A percentile compares a stretch with the other conserved stretches of the same genome.
Evolutionary conservation across 2,888 invertebrate species (phyloP).

Genomic region (Epirrhoe tristata): DNA sequence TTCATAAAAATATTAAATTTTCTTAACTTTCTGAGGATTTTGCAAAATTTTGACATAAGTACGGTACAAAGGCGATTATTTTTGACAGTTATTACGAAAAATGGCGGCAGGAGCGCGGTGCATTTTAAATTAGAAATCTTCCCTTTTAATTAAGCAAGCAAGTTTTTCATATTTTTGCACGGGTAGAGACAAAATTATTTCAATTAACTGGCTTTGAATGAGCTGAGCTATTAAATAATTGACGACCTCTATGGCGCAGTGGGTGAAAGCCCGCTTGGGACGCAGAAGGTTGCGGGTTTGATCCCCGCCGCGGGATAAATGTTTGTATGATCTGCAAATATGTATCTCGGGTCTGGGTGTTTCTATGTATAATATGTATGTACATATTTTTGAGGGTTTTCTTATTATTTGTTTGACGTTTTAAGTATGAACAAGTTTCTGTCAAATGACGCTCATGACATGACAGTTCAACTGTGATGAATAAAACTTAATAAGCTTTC

Average conservation of each 20-base stretch:
- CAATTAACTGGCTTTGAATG: not conserved
- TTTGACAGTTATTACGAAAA: slow-evolving; percentile 43
- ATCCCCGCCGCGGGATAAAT: too few species aligned
- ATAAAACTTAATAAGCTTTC: slow-evolving; percentile 16
- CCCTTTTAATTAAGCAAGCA: slow-evolving; percentile 25
- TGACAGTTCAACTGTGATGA: not conserved
- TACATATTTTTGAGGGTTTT: too few species aligned
- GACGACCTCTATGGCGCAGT: too few species aligned
- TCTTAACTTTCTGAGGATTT: slow-evolving; percentile 6
- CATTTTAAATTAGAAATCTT: slow-evolving; percentile 30
- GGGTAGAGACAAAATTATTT: slow-evolving; percentile 8
- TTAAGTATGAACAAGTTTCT: not conserved
- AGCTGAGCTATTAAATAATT: too few species aligned
- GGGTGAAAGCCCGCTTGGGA: too few species aligned
- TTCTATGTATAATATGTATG: too few species aligned
- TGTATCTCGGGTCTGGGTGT: too few species aligned
- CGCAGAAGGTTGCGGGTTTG: too few species aligned
- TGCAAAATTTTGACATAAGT: slow-evolving; percentile 25
- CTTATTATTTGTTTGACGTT: too few species aligned
- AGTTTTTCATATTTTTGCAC: not conserved
- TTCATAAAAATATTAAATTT: slow-evolving; percentile 11
- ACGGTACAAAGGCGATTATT: slow-evolving; percentile 26
- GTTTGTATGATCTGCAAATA: too few species aligned
- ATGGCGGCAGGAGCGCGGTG: slow-evolving; percentile 40
- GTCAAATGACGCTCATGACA: not conserved